Evolutionary conservation across 2,888 invertebrate genomes (phyloP).

Genomic region (Dioctria rufipes): DNA sequence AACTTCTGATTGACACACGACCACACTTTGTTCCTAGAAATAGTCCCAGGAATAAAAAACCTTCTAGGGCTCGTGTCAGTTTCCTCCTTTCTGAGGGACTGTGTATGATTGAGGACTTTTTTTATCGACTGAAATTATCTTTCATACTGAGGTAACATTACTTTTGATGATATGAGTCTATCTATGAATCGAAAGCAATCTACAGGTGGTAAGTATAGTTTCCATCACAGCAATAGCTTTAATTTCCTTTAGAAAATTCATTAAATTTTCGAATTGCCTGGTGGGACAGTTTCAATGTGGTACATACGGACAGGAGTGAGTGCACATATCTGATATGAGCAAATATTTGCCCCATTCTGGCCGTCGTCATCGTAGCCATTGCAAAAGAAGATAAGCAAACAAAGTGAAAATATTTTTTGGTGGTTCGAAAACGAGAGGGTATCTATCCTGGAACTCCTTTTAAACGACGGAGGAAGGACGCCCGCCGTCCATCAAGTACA

Average conservation of each 20-base stretch:
- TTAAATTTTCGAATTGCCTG: constrained; percentile 11
- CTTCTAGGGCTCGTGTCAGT: not conserved
- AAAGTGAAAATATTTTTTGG: constrained; percentile 9
- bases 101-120: no score
- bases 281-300: not conserved
- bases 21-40: constrained; percentile 30
- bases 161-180: constrained; percentile 4
- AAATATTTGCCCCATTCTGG: constrained; percentile 40
- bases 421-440: not conserved
- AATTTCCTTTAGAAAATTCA: constrained; percentile 5
- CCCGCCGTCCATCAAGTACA: constrained; percentile 15
- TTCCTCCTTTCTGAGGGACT: not conserved
- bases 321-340: not conserved
- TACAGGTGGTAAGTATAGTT: constrained; percentile 27
- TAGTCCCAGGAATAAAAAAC: constrained; percentile 13
- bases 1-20: constrained; percentile 50
- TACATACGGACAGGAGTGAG: not conserved
- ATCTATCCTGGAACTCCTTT: constrained; percentile 15
- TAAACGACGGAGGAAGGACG: not conserved
- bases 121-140: not conserved
- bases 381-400: constrained; percentile 9
- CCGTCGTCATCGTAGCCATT: constrained; percentile 5
- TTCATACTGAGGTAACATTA: not conserved
- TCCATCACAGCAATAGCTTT: not conserved
- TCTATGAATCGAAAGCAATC: constrained; percentile 16